Evolutionary conservation across 1,140 invertebrate genomes (phyloP), one percentile per base, ranked within the genome.

Genomic region (Sarcophaga bullata): DNA sequence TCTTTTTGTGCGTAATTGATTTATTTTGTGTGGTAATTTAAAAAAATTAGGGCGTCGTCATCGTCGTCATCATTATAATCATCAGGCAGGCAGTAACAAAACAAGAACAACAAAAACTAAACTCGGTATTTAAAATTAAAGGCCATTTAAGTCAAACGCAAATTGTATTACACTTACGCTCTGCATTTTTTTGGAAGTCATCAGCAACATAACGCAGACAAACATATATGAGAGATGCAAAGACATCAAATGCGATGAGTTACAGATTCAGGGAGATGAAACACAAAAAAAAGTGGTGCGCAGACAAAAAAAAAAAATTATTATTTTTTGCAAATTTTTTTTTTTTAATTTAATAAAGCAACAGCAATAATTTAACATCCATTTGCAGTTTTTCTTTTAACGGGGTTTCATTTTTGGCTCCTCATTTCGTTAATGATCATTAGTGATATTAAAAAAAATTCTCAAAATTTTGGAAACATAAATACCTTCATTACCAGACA

Each of bases 1-100:
- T 68, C 19, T 68, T 19, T 68, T 68, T 68, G 62, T 19, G 17
- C 62, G n/a, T 68, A 68, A 68, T 68, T 68, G 62, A 68, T 68
- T 68, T 68, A 68, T 68, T 68, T 68, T 68, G 62, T 68, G 62
- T 68, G 62, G 62, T 68, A 68, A 68, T 68, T 68, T 68, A 68
- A 19, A n/a, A 17, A 68, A 68, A 68, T 68, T 68, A 68, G 62
- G 62, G 62, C 62, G 62, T 68, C 62, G 62, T 68, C 62, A 68
- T 68, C 17, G 19, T 68, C n/a, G 19, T 68, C 62, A 68, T 17
- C 62, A 15, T 68, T 19, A 19, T 13, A 10, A 10, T 52, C 8
- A 52, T 10, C 50, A 9, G 13, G 8, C 1, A 3, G 13, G 6
- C 50, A 52, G 9, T 52, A 52, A 58, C 54, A 58, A 11, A 58